Conservation (phyloP, 1,140 invertebrate species). For the Mya arenaria region DNA sequence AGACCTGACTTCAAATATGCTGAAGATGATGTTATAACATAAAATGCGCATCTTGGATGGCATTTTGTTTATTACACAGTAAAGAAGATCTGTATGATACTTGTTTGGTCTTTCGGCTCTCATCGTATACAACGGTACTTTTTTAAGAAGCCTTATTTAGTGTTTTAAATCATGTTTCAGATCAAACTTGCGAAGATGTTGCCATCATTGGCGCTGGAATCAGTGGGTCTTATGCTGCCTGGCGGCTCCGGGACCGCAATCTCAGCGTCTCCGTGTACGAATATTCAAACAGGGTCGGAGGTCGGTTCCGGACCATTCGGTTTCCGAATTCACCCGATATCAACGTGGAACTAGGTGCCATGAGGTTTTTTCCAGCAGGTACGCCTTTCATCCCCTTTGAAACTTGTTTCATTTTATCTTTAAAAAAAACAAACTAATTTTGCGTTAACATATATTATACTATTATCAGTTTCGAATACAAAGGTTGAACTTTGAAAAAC, state of each 20-base stretch:
- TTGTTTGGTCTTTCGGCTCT: no score
- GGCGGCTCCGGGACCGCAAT: constrained; percentile 35
- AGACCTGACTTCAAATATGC: no score
- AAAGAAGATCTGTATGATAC: no score
- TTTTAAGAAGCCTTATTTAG: no score
- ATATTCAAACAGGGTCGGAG: constrained; percentile 59
- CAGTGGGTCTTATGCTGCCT: constrained; percentile 50
- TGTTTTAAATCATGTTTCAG: no score
- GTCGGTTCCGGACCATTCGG: constrained; percentile 36
- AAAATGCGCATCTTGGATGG: no score
- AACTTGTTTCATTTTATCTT: background rate
- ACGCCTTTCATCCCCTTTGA: background rate
- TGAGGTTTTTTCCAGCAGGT: constrained; percentile 36
- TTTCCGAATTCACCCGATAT: constrained; percentile 46
- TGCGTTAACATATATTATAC: background rate
- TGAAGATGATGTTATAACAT: no score
- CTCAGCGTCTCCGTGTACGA: constrained; percentile 48
- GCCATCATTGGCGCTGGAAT: constrained; percentile 58
- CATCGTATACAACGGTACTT: no score
- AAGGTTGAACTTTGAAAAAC: background rate
- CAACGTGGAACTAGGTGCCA: constrained; percentile 57
- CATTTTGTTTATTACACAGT: no score
- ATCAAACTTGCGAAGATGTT: constrained; percentile 47
- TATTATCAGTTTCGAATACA: background rate
- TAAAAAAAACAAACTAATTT: no score